phyloP scores from a whole-genome alignment of 2,888 invertebrate species.

The Tachina lurida region DNA sequence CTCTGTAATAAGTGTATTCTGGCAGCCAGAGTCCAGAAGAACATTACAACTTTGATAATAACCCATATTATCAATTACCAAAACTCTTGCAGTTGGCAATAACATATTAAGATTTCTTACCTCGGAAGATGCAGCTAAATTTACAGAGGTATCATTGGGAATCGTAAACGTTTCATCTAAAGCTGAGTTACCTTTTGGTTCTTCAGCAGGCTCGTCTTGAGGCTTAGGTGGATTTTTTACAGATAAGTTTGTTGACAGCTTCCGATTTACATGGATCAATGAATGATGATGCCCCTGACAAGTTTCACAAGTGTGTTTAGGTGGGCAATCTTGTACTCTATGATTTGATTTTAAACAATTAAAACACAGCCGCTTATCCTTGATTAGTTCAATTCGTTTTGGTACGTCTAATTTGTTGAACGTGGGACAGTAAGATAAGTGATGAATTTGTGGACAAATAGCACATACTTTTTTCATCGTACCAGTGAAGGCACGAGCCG shows the following conservation, averaged over 20 bases:
- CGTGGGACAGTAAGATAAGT: background rate
- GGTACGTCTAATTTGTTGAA: background rate
- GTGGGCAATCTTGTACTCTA: background rate
- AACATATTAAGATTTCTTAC: background rate
- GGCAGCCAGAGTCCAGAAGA: constrained; percentile 36
- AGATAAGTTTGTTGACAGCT: background rate
- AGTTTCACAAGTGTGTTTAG: background rate
- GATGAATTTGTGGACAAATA: background rate
- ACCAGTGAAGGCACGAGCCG: too few species aligned
- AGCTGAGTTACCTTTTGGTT: background rate
- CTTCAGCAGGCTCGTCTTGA: background rate
- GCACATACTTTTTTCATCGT: background rate
- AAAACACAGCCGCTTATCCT: background rate
- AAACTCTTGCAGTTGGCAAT: constrained; percentile 36
- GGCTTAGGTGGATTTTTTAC: too few species aligned
- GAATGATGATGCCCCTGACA: background rate
- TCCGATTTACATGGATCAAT: background rate
- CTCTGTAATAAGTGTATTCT: constrained; percentile 25
- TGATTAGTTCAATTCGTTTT: background rate
- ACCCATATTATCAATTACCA: constrained; percentile 47
- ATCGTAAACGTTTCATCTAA: background rate
- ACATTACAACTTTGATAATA: constrained; percentile 43
- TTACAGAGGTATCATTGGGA: constrained; percentile 9
- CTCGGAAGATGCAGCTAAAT: constrained; percentile 18
- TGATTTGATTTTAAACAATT: background rate